Evolutionary conservation across 2,888 invertebrate species (phyloP).

Genomic region (Erebia epiphron): DNA sequence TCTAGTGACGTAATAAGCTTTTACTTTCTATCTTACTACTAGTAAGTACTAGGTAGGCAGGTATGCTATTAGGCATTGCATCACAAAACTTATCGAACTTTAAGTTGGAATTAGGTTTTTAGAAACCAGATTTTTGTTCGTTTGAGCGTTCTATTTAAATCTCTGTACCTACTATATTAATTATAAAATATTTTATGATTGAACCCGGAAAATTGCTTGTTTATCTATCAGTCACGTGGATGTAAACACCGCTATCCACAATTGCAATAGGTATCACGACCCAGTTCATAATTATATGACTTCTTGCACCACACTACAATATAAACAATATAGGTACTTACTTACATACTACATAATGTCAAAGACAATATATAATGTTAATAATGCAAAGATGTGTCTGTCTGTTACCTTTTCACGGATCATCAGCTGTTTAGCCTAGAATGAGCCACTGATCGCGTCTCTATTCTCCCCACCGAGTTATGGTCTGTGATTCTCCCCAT

Average conservation of each 20-base stretch:
- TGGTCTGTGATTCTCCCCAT: no score
- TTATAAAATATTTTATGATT: not conserved
- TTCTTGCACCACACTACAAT: conserved; percentile 2
- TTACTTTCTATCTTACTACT: no score
- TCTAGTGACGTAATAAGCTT: no score
- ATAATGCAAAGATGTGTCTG: no score
- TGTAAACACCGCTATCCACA: not conserved
- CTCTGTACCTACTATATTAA: not conserved
- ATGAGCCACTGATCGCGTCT: not conserved
- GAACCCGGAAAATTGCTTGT: conserved; percentile 15
- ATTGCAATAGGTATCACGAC: conserved; percentile 15
- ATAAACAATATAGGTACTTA: not conserved
- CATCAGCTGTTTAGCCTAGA: not conserved
- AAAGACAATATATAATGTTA: no score
- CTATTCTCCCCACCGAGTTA: no score
- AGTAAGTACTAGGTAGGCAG: no score
- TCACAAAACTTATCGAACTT: no score
- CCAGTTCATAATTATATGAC: conserved; percentile 6
- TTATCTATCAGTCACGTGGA: conserved; percentile 13
- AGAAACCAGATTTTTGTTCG: not conserved
- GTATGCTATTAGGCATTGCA: no score
- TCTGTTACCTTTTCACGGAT: no score
- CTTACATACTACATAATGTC: no score
- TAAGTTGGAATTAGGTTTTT: no score
- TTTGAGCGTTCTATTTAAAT: not conserved